Percentiles rank a stretch among this genome's conserved stretches.
These are phyloP conservation scores for Allolobophora icterica DNA, from an alignment of 2,888 invertebrate species.

Conservation along the genomic window DNA sequence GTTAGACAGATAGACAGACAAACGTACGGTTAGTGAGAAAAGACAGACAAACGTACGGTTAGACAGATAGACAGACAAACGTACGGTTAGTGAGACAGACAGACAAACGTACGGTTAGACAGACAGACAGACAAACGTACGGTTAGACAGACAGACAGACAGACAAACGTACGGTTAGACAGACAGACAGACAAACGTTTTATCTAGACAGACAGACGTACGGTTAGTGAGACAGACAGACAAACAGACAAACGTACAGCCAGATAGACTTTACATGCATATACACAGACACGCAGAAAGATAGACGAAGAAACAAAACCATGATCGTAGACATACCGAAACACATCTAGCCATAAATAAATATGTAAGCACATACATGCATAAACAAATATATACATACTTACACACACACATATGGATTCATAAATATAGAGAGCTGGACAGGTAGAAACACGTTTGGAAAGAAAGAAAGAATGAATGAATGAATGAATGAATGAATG, in stretches of 20 bases:
- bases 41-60: too few species aligned
- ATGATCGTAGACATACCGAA: too few species aligned
- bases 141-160: neutral
- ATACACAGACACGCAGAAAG: neutral
- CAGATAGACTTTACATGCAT: neutral
- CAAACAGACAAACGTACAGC: neutral
- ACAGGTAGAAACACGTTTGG: neutral
- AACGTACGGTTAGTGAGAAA: too few species aligned
- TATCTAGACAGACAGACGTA: neutral
- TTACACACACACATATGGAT: neutral
- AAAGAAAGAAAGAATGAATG: too few species aligned
- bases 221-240: too few species aligned
- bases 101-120: too few species aligned
- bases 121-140: neutral
- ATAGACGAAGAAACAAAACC: too few species aligned
- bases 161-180: neutral
- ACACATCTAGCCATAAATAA: too few species aligned
- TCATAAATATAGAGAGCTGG: neutral
- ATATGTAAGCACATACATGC: neutral
- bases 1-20: neutral
- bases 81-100: too few species aligned
- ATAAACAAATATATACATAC: too few species aligned
- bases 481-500: too few species aligned
- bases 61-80: too few species aligned
- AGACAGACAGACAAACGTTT: neutral